Evolutionary conservation across 2,113 vertebrate species (phyloP), one percentile per base, ranked within the genome.

Genomic region (Fulica atra): DNA sequence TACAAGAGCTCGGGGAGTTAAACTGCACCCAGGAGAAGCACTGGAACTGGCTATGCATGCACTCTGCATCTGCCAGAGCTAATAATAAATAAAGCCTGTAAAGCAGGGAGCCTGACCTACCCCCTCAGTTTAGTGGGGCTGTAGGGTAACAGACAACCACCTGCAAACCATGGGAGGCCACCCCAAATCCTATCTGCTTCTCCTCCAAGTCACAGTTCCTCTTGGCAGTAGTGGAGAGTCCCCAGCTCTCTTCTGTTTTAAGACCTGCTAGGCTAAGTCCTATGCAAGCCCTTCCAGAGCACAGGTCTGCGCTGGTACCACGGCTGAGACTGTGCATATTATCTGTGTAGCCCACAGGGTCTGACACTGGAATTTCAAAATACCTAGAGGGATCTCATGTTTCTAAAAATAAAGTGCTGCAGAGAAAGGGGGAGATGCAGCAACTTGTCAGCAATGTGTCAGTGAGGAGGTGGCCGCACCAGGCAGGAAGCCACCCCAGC

Each of bases 1-100:
- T 54, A 20, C 16, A 35, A 74, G 44, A 88, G 17, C 35, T 33
- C 35, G 19, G 19, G 59, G 29, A 81, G 46, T 10, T 56, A 13
- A 0, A 2, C 5, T 61, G 60, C 26, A 42, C 13, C 13, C 61
- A 54, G 24, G 13, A n/a, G 20, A 84, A 81, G 59, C 1, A 0
- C 19, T 18, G 57, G 35, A 81, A 61, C 28, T 29, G 63, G 53
- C 16, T 0, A 0, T 42, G 38, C 10, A 24, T 17, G 54, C 5
- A 6, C 26, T 74, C 31, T 8, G 60, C 50, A 70, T 11, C 12
- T 54, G 15, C 15, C 44, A 1, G 0, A 54, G 9, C 35, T 64
- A 65, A 65, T 24, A 73, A 66, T 28, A 73, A 66, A 48, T 21
- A 80, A 87, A 74, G 83, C 20, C 56, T n/a, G 28, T n/a, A 50